Evolutionary conservation across 1,140 invertebrate genomes (phyloP).

Genomic region (Aphis craccivora): DNA sequence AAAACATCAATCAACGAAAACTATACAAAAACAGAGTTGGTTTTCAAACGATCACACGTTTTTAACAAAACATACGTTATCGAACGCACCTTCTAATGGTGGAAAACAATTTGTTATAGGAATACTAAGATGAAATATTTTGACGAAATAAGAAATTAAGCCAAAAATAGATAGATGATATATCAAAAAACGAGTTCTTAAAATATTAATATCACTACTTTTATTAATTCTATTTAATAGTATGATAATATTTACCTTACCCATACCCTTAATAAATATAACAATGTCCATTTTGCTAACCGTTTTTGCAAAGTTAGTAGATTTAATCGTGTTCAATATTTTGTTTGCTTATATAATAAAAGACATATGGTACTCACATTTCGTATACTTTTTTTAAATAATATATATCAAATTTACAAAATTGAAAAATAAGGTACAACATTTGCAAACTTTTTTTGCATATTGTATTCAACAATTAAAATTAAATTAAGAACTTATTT

Average conservation of each 20-base stretch:
- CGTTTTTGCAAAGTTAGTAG: neutral
- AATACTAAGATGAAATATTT: neutral
- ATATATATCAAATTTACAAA: too few species aligned
- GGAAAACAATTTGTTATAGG: neutral
- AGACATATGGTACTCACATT: neutral
- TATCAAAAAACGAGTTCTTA: neutral
- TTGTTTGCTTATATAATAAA: neutral
- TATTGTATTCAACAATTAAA: neutral
- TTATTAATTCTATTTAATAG: neutral
- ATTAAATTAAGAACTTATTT: neutral
- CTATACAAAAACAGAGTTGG: neutral
- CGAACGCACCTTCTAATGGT: neutral
- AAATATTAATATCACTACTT: neutral
- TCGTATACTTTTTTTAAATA: neutral
- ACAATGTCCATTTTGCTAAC: neutral
- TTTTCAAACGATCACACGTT: neutral
- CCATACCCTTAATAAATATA: too few species aligned
- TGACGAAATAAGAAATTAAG: neutral
- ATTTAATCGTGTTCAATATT: neutral
- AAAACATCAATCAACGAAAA: constrained; percentile 2
- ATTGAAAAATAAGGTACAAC: too few species aligned
- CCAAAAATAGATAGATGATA: neutral
- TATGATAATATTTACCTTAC: neutral
- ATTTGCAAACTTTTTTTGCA: too few species aligned
- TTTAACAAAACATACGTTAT: neutral